Evolutionary conservation across 1,140 invertebrate species (phyloP).

Genomic region (Drosophila novamexicana): DNA sequence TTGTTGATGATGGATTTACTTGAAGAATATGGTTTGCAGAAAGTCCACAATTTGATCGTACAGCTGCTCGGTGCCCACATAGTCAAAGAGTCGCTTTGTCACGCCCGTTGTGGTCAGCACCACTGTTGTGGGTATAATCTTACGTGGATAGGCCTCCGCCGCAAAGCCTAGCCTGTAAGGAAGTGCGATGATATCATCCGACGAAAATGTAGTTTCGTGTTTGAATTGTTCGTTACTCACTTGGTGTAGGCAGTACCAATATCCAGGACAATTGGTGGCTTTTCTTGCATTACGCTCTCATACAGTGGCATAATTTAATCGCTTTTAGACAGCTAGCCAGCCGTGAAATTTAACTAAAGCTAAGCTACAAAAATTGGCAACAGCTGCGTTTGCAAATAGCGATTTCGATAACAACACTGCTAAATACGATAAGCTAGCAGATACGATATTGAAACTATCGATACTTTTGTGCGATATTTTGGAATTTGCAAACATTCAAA

Average conservation of each 20-base stretch:
- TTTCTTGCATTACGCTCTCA: slow-evolving; percentile 92
- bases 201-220: not conserved
- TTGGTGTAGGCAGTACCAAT: slow-evolving; percentile 97
- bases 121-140: slow-evolving; percentile 93
- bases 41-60: slow-evolving; percentile 95
- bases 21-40: slow-evolving; percentile 94
- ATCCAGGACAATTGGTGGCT: slow-evolving; percentile 95
- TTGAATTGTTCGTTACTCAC: slow-evolving; percentile 85
- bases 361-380: slow-evolving; percentile 1
- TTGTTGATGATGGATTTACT: slow-evolving; percentile 86
- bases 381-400: slow-evolving; percentile 5
- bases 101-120: slow-evolving; percentile 88
- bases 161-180: slow-evolving; percentile 93
- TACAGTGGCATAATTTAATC: slow-evolving; percentile 88
- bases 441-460: not conserved
- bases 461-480: not conserved
- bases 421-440: not conserved
- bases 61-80: slow-evolving; percentile 90
- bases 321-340: not conserved
- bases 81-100: slow-evolving; percentile 89
- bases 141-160: slow-evolving; percentile 93
- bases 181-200: slow-evolving; percentile 60
- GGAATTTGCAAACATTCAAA: not conserved
- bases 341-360: not conserved
- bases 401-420: slow-evolving; percentile 6